These are phyloP conservation scores for Entelurus aequoreus DNA, from an alignment of 2,113 vertebrate species.

Conservation along the genomic window DNA sequence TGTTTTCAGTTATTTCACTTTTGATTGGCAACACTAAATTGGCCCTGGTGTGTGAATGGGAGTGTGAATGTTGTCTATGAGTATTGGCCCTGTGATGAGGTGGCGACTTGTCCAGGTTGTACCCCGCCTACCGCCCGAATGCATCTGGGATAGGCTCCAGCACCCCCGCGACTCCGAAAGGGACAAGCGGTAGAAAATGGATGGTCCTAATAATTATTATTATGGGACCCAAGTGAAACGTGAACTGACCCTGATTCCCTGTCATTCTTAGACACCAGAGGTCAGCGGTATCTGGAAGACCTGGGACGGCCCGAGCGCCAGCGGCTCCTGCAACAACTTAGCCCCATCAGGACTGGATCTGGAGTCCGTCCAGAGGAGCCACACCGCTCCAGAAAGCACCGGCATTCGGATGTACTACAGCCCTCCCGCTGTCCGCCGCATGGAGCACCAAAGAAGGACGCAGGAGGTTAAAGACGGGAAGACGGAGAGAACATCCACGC, in stretches of 20 bases:
- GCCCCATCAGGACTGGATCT: conserved; percentile 66
- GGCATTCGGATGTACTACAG: conserved; percentile 97
- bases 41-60: too few species aligned
- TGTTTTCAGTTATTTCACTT: too few species aligned
- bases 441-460: conserved; percentile 59
- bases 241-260: background rate
- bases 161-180: too few species aligned
- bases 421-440: conserved; percentile 83
- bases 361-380: conserved; percentile 86
- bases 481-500: conserved; percentile 27
- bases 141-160: too few species aligned
- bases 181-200: too few species aligned
- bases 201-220: too few species aligned
- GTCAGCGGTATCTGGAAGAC: conserved; percentile 70
- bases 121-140: too few species aligned
- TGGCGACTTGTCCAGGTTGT: too few species aligned
- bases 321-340: conserved; percentile 58
- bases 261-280: conserved; percentile 44
- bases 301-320: conserved; percentile 78
- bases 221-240: background rate
- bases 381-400: conserved; percentile 90
- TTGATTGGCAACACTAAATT: too few species aligned
- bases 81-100: too few species aligned
- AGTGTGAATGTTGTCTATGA: too few species aligned
- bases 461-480: conserved; percentile 25